These are phyloP conservation scores for Drosophila erecta DNA, from an alignment of 1,140 invertebrate species.

Conservation along the genomic window DNA sequence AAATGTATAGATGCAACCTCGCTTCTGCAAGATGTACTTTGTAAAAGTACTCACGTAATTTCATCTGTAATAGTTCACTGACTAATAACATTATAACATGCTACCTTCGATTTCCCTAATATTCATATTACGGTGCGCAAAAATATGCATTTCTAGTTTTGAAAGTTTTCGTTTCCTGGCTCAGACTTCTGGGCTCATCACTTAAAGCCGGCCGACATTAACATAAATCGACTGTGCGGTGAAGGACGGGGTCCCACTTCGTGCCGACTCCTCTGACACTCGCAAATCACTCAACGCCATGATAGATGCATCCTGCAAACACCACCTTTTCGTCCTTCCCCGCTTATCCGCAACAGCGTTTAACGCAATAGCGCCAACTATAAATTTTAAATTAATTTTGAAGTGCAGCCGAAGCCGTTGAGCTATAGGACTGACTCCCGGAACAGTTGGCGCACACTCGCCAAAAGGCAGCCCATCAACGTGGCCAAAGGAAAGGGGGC, in stretches of 20 bases:
- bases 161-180: neutral
- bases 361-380: conserved; percentile 80
- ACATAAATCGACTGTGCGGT: conserved; percentile 73
- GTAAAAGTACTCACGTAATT: too few relatives aligned
- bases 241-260: conserved; percentile 19
- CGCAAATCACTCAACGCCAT: conserved; percentile 78
- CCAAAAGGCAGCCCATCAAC: conserved; percentile 58
- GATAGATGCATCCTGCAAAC: conserved; percentile 60
- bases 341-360: conserved; percentile 61
- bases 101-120: too few relatives aligned
- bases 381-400: conserved; percentile 83
- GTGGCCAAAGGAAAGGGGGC: neutral
- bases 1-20: too few relatives aligned
- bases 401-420: conserved; percentile 51
- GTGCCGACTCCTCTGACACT: conserved; percentile 62
- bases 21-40: too few relatives aligned
- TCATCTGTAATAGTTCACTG: too few relatives aligned
- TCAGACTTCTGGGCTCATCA: conserved; percentile 47
- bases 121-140: too few relatives aligned
- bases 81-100: too few relatives aligned
- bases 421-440: conserved; percentile 7
- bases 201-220: conserved; percentile 53
- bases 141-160: too few relatives aligned
- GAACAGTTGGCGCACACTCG: conserved; percentile 20
- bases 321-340: conserved; percentile 26